Evolutionary conservation across 1,140 invertebrate species (phyloP), one percentile per base, ranked within the genome.

Genomic region (Brachystomella parvula): DNA sequence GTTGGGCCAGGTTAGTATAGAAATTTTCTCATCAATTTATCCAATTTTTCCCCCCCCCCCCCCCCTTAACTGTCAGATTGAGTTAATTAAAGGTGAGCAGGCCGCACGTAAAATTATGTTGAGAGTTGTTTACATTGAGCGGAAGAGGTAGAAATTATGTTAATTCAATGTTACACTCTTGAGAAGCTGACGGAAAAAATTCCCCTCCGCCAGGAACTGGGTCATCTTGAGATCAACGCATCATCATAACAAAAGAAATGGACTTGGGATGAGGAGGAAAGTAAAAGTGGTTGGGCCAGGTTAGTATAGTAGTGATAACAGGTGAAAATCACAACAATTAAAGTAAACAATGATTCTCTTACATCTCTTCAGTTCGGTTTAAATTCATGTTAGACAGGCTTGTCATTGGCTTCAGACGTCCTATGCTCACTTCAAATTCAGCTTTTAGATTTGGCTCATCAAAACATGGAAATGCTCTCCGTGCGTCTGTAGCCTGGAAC

Each of bases 401-500:
- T 0, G 79, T 85, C 74, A 85, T 86, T 6, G 83, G 80, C 56
- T 82, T 79, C 32, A 83, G 77, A 67, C 87, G 83, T 1, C 84
- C 85, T 12, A 86, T 63, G 1, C 77, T 78, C 44, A 78, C 73
- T 47, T 71, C 32, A 64, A 84, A 87, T 21, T 75, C 77, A 9
- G 84, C 81, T 75, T 86, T 87, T 44, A 85, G 76, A n/a, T 75
- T 76, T 0, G 85, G 84, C 70, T 87, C 85, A 73, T 87, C 84
- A 76, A 83, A 86, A 75, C 83, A 86, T 1, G 85, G 86, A 71
- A 87, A 87, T 0, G 83, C 78, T 24, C 86, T 81, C 33, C 94
- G 82, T 0, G 94, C 93, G 76, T 91, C 89, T 0, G 91, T 93
- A 1, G 93, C 86, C 78, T 96, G 89, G 76, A 96, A 96, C 79